These are phyloP conservation scores for Sorex maritimensis DNA, from an alignment of 2,797 vertebrate species.

Conservation along the genomic window DNA sequence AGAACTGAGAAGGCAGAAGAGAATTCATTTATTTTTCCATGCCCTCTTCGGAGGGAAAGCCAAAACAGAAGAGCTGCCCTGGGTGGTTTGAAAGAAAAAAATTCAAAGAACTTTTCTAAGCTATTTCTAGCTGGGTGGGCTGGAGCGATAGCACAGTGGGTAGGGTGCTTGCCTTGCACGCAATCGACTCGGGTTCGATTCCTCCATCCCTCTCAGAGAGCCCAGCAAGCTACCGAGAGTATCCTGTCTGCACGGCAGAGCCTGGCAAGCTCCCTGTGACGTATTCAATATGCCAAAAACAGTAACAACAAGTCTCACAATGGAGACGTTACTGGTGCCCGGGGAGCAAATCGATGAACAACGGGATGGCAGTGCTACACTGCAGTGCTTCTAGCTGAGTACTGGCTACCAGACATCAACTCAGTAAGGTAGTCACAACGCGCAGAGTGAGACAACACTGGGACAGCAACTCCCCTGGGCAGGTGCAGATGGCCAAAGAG, in stretches of 20 bases:
- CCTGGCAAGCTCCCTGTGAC: no score
- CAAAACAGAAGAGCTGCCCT: not conserved
- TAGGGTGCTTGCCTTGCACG: no score
- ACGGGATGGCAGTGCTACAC: no score
- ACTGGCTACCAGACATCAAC: not conserved
- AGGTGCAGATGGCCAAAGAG: fast-evolving
- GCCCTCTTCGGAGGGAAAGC: not conserved
- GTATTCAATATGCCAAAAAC: no score
- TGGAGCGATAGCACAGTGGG: no score
- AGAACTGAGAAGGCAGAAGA: not conserved
- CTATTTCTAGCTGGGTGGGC: conserved; percentile 9
- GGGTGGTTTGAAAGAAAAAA: not conserved
- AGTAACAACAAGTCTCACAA: no score
- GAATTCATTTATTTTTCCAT: not conserved
- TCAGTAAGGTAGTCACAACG: not conserved
- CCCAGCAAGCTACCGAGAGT: no score
- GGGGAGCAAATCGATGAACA: no score
- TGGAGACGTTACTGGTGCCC: no score
- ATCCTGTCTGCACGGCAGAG: no score
- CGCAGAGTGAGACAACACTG: not conserved
- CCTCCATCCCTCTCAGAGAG: no score
- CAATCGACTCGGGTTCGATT: no score
- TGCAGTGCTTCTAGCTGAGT: not conserved
- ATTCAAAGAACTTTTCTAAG: not conserved
- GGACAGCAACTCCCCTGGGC: not conserved